Evolutionary conservation across 2,113 vertebrate species (phyloP).

Genomic region (Thamnophis sirtalis): DNA sequence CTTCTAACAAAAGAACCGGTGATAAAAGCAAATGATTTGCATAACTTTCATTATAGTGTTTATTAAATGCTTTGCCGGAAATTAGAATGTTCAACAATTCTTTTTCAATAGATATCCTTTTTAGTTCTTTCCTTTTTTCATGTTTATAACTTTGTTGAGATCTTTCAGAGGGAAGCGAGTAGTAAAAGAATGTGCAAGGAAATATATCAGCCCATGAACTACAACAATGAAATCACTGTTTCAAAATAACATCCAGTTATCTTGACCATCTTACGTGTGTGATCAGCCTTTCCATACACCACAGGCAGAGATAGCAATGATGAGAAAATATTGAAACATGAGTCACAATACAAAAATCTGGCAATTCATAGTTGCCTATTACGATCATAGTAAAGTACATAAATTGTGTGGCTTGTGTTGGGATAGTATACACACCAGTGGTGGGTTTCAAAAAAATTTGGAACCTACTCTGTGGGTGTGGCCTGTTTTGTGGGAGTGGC

Average conservation of each 20-base stretch:
- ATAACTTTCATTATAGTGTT: not conserved
- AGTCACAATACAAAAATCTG: not conserved
- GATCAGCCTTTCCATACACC: not conserved
- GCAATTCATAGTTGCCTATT: not conserved
- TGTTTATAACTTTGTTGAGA: not conserved
- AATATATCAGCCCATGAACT: not conserved
- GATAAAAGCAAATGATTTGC: constrained; percentile 3
- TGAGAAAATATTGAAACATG: not conserved
- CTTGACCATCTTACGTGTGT: not conserved
- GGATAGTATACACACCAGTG: not conserved
- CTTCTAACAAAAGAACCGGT: not conserved
- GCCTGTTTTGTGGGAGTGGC: too few species aligned
- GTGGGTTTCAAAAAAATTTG: too few species aligned
- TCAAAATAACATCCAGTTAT: not conserved
- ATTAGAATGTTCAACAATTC: constrained; percentile 16
- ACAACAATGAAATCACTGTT: not conserved
- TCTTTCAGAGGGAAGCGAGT: not conserved
- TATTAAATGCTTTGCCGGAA: not conserved
- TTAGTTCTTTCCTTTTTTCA: not conserved
- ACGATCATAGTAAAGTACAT: not conserved
- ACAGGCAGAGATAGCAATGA: not conserved
- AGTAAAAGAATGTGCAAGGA: not conserved
- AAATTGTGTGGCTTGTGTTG: not conserved
- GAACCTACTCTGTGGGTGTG: too few species aligned
- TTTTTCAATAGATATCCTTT: not conserved